Evolutionary conservation across 2,113 vertebrate genomes (phyloP).

Genomic region (Gambusia affinis): DNA sequence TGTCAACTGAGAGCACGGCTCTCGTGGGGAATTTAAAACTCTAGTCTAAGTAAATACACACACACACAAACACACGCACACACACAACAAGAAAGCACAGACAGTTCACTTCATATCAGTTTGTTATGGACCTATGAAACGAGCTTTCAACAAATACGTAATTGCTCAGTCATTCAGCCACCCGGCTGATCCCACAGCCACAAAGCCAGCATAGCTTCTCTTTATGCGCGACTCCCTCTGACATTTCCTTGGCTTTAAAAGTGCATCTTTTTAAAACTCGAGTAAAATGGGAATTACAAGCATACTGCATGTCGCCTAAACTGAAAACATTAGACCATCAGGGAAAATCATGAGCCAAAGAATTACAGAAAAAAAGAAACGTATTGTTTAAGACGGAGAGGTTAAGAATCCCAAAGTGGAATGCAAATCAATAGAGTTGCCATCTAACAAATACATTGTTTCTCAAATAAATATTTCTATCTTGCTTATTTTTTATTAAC

Average conservation of each 20-base stretch:
- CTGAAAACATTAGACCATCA: conserved; percentile 62
- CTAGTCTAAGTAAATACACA: neutral
- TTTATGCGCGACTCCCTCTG: conserved; percentile 39
- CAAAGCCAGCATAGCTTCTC: conserved; percentile 62
- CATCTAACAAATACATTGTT: too few relatives aligned
- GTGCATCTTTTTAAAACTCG: conserved; percentile 59
- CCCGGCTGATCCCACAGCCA: conserved; percentile 73
- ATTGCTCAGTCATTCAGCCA: conserved; percentile 73
- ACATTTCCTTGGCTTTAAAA: conserved; percentile 68
- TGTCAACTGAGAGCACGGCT: conserved; percentile 7
- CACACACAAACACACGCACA: neutral
- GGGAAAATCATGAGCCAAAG: conserved; percentile 38
- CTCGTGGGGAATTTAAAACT: neutral
- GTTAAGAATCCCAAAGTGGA: neutral
- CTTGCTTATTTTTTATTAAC: too few relatives aligned
- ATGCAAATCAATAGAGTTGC: too few relatives aligned
- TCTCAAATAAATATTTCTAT: too few relatives aligned
- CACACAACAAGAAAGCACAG: conserved; percentile 9
- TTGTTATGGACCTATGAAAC: conserved; percentile 59
- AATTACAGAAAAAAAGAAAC: conserved; percentile 10
- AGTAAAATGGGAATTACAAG: conserved; percentile 77
- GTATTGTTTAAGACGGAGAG: neutral
- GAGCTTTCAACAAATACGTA: conserved; percentile 78
- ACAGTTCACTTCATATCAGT: conserved; percentile 53
- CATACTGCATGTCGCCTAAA: conserved; percentile 55